A percentile compares a stretch with the other conserved stretches of the same genome.
Conservation (phyloP, 1,140 invertebrate genomes). For the Philotrypesis tridentata region DNA sequence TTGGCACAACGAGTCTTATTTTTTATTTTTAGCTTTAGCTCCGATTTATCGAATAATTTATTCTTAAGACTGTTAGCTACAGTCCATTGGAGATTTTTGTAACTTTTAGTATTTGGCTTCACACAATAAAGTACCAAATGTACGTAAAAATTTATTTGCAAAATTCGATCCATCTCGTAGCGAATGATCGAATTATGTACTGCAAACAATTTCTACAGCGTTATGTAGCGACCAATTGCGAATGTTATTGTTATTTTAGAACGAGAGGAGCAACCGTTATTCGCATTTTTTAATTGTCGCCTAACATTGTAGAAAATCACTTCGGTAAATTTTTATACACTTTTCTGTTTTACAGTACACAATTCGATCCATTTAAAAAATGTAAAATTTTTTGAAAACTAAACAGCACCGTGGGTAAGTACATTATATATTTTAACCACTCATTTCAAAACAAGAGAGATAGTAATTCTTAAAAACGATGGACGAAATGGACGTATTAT, state of each 20-base stretch:
- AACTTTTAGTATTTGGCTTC: background rate
- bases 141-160: constrained; percentile 51
- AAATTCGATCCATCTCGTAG: constrained; percentile 35
- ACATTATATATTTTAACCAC: background rate
- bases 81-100: background rate
- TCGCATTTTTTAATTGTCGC: constrained; percentile 2
- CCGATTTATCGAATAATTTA: constrained; percentile 20
- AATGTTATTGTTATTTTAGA: background rate
- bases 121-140: constrained; percentile 43
- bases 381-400: constrained; percentile 41
- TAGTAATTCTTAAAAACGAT: constrained; percentile 44
- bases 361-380: constrained; percentile 36
- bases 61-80: constrained; percentile 24
- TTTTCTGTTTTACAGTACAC: constrained; percentile 17
- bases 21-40: constrained; percentile 11
- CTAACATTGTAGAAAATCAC: constrained; percentile 37
- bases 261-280: constrained; percentile 2
- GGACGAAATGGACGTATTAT: constrained; percentile 49
- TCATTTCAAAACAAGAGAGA: constrained; percentile 21
- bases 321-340: background rate
- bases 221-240: background rate
- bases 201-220: constrained; percentile 8
- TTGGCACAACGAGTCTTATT: constrained; percentile 49
- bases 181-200: constrained; percentile 31
- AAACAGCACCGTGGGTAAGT: background rate